Evolutionary conservation across 2,797 vertebrate species (phyloP).

Genomic region (Neomorphus geoffroyi): DNA sequence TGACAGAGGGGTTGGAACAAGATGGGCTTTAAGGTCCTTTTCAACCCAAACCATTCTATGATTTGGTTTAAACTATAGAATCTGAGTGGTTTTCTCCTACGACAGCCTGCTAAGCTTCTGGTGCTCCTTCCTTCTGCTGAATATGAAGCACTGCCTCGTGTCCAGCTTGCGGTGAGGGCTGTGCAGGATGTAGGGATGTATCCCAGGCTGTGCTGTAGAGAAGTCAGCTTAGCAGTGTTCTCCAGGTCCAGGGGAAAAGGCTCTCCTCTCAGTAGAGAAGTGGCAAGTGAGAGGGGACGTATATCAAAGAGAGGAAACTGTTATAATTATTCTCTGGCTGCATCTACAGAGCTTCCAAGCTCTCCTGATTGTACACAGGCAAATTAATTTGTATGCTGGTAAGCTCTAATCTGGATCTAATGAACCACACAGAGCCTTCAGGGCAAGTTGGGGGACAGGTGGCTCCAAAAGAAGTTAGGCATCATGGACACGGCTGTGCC

Average conservation of each 20-base stretch:
- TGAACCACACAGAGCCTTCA: fast-evolving
- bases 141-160: not conserved
- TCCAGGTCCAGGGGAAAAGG: not conserved
- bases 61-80: not conserved
- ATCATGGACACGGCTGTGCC: not conserved
- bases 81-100: not conserved
- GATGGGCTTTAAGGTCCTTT: no score
- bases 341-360: not conserved
- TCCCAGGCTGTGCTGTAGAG: not conserved
- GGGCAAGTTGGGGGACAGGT: not conserved
- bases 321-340: not conserved
- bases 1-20: no score
- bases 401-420: not conserved
- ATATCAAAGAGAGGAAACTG: not conserved
- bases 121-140: not conserved
- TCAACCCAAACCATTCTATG: no score
- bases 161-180: fast-evolving
- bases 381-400: not conserved
- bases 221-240: not conserved
- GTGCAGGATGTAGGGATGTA: not conserved
- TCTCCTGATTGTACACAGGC: not conserved
- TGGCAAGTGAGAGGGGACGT: not conserved
- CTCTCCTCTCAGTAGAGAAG: not conserved
- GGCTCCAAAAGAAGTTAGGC: not conserved
- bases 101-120: not conserved